Percentiles rank a stretch among this genome's conserved stretches.
Evolutionary conservation across 1,140 invertebrate species (phyloP).

Genomic region (Micrasema longulum): DNA sequence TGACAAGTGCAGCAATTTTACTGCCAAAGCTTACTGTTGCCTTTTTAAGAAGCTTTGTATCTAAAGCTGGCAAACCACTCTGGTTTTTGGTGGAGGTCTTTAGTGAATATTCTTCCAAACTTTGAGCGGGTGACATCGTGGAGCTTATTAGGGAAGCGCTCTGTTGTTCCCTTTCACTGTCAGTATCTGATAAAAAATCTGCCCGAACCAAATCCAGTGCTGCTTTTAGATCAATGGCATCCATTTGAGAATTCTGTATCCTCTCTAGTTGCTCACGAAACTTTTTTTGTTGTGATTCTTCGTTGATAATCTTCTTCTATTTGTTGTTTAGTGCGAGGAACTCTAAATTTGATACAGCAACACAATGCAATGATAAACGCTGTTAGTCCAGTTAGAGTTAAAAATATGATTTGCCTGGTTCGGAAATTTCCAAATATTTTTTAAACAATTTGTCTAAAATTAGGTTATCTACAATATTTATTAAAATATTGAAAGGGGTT

Average conservation of each 20-base stretch:
- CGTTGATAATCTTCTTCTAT: constrained; percentile 91
- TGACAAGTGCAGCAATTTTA: constrained; percentile 44
- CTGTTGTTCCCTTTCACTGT: constrained; percentile 48
- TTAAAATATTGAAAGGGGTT: no score
- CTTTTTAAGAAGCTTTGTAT: constrained; percentile 12
- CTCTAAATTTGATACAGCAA: constrained; percentile 87
- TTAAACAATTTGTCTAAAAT: no score
- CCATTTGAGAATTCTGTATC: constrained; percentile 88
- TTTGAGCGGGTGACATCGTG: constrained; percentile 43
- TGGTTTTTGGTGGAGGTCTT: constrained; percentile 39
- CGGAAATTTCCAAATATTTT: constrained; percentile 69
- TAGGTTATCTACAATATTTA: no score
- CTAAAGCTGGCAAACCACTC: constrained; percentile 13
- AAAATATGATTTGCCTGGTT: constrained; percentile 75
- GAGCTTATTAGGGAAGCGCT: no score
- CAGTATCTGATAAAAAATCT: constrained; percentile 51
- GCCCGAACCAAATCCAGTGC: constrained; percentile 56
- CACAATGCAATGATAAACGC: constrained; percentile 79
- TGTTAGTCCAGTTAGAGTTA: constrained; percentile 69
- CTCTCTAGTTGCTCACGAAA: constrained; percentile 84
- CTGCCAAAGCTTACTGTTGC: constrained; percentile 24
- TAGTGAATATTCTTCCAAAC: constrained; percentile 44
- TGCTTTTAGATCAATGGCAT: constrained; percentile 82
- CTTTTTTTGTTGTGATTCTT: constrained; percentile 82
- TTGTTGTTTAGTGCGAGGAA: constrained; percentile 92